phyloP scores from a whole-genome alignment of 2,113 vertebrate species.

The Dascyllus trimaculatus region DNA sequence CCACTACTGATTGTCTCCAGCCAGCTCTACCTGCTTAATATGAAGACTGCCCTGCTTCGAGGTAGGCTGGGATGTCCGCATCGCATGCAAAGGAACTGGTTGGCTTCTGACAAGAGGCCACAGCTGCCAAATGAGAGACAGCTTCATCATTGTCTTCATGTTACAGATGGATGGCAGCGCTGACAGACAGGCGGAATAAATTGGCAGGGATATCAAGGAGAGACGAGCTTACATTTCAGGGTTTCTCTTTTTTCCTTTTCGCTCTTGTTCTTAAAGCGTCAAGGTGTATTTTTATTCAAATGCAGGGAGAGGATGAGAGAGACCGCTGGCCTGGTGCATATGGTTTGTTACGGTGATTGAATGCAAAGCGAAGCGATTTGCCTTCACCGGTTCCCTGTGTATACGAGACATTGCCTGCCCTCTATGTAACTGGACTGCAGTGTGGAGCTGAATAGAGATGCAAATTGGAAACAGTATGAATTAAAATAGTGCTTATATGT shows the following conservation, averaged over 20 bases:
- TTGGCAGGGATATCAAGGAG: constrained; percentile 74
- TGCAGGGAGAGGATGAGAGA: constrained; percentile 25
- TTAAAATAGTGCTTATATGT: not conserved
- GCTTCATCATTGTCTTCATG: constrained; percentile 73
- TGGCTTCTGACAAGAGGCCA: constrained; percentile 69
- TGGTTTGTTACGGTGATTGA: constrained; percentile 58
- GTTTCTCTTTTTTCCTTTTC: constrained; percentile 19
- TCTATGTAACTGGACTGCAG: constrained; percentile 46
- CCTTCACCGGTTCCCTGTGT: constrained; percentile 38
- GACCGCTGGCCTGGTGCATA: constrained; percentile 30
- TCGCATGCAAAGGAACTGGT: constrained; percentile 74
- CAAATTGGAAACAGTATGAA: not conserved
- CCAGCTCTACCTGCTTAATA: constrained; percentile 74
- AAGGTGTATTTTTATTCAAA: constrained; percentile 74
- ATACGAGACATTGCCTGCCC: not conserved
- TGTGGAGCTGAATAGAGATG: not conserved
- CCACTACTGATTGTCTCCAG: constrained; percentile 44
- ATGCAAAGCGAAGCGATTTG: constrained; percentile 62
- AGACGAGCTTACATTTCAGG: constrained; percentile 74
- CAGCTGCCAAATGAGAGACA: constrained; percentile 77
- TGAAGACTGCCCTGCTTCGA: constrained; percentile 38
- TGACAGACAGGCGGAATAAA: constrained; percentile 80
- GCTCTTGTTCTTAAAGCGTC: constrained; percentile 24
- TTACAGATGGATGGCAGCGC: constrained; percentile 79
- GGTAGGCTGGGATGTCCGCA: constrained; percentile 22